A percentile compares a stretch with the other conserved stretches of the same genome.
Conservation (phyloP, 2,888 invertebrate species). For the Magallana nippona region DNA sequence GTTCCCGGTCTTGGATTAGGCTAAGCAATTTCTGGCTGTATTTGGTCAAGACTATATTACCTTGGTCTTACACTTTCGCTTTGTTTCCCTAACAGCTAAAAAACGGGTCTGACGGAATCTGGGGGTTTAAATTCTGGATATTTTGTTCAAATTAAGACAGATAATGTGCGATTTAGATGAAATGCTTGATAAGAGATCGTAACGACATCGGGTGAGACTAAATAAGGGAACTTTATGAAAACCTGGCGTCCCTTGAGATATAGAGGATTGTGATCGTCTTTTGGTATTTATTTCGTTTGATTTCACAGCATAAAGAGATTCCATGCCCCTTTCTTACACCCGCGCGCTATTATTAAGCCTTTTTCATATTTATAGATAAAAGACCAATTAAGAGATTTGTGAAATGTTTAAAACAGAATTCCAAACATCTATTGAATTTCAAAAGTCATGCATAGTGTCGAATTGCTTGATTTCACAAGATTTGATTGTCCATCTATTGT, state of each 20-base stretch:
- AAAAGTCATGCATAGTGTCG: not conserved
- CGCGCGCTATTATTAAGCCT: not conserved
- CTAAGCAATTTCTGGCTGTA: not conserved
- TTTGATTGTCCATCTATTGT: not conserved
- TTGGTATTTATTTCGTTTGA: not conserved
- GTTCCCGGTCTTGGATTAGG: not conserved
- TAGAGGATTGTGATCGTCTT: not conserved
- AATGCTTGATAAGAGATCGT: constrained; percentile 1
- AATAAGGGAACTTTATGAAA: constrained; percentile 22
- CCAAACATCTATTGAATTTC: not conserved
- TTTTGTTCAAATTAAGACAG: constrained; percentile 13
- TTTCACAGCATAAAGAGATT: constrained; percentile 4
- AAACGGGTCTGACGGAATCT: not conserved
- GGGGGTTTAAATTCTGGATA: not conserved
- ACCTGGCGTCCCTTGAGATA: not conserved
- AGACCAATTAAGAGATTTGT: not conserved
- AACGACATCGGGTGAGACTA: not conserved
- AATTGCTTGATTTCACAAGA: not conserved
- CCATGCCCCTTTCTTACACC: not conserved
- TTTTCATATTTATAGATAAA: not conserved
- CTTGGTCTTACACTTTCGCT: not conserved
- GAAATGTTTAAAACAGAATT: constrained; percentile 10
- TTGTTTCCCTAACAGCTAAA: constrained; percentile 1
- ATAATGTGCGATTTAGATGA: constrained; percentile 23
- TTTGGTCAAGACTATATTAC: not conserved